Base-by-base conservation (phyloP, 2,113 vertebrate genomes). In the Rutilus rutilus region DNA sequence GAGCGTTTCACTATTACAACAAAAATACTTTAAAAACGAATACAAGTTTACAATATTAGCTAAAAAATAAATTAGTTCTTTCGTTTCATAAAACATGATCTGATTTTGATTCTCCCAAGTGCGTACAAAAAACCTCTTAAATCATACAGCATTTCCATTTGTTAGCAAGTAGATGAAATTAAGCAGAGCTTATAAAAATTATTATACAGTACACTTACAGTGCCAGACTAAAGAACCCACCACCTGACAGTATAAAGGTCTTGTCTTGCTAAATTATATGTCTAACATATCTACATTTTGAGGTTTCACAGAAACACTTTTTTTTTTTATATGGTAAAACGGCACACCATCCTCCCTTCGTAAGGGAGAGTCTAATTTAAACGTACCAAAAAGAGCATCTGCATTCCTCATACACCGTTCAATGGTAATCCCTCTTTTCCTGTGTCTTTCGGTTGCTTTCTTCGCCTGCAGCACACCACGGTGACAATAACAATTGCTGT, bases 281-380 rank as follows among this genome's bases (percentile, higher is more conserved):
- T 87, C 15, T 7, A 17, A 89, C 69, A 86, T 45, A 79, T 87
- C 78, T n/a, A 83, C 45, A 74, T 33, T 69, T 52, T 33, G 69
- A 23, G 85, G 95, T 95, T 96, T 96, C 95, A 94, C 17, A 94
- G 94, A 96, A 97, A 96, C 95, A 64, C 91, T 85, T 85, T 50
- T 11, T 33, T 91, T 94, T 90, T 86, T 81, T 75, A n/a, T n/a
- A 85, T 62, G 87, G 90, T 90, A 89, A 88, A 93, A 85, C 86
- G 10, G 45, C 36, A 27, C 15, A 8, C 87, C 30, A 39, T 21
- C 36, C 59, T 5, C 60, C 27, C 19, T 33, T 14, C 17, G 25
- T 84, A 85, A 71, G 65, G 21, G 14, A 30, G 2, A 50, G 50
- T 89, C 75, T 89, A 86, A 57, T 77, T 73, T 47, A 85, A 25